A percentile compares a stretch with the other conserved stretches of the same genome.
phyloP scores from a whole-genome alignment of 2,888 invertebrate genomes.

The Crocallis elinguaria region DNA sequence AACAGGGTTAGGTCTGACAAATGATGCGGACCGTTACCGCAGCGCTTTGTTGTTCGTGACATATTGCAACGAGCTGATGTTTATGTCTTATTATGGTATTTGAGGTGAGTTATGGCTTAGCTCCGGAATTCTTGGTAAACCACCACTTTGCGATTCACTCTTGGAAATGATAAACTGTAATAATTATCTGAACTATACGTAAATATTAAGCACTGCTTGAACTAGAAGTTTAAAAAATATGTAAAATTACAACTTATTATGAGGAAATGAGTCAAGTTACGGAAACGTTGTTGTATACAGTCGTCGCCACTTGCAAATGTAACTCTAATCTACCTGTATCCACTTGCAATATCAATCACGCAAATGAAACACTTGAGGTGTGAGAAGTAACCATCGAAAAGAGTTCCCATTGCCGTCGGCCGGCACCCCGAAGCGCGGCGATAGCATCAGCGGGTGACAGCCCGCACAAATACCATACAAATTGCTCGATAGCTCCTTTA shows the following conservation, averaged over 20 bases:
- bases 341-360: constrained; percentile 40
- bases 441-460: constrained; percentile 82
- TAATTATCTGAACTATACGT: constrained; percentile 17
- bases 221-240: too few relatives aligned
- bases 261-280: neutral
- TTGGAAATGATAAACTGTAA: constrained; percentile 22
- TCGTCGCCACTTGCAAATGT: neutral
- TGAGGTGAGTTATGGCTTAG: constrained; percentile 61
- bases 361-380: constrained; percentile 65
- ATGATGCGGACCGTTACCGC: constrained; percentile 82
- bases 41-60: constrained; percentile 77
- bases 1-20: constrained; percentile 77
- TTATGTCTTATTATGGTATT: constrained; percentile 81
- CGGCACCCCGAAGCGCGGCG: constrained; percentile 73
- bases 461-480: constrained; percentile 85
- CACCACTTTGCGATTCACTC: constrained; percentile 39
- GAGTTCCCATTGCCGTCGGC: constrained; percentile 65
- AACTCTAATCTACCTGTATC: constrained; percentile 15
- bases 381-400: constrained; percentile 73
- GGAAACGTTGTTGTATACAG: neutral
- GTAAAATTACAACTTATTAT: too few relatives aligned
- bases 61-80: constrained; percentile 78
- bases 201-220: too few relatives aligned
- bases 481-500: constrained; percentile 82
- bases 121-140: constrained; percentile 55